These are phyloP conservation scores for Hecatera dysodea DNA, from an alignment of 2,888 invertebrate genomes.

Conservation along the genomic window DNA sequence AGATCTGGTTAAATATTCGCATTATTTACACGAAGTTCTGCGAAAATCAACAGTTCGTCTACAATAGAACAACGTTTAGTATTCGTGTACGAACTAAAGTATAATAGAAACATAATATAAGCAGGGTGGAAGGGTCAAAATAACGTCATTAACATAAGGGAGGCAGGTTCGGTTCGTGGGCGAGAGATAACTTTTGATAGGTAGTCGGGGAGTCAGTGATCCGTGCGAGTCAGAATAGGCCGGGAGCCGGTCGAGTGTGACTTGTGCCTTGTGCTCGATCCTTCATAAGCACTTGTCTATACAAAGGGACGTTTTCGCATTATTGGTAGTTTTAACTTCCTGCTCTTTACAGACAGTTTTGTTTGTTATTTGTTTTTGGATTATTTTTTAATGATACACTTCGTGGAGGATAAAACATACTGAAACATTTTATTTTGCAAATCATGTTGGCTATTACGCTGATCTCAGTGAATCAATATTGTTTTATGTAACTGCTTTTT, in stretches of 20 bases:
- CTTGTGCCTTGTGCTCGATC: constrained; percentile 33
- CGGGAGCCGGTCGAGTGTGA: constrained; percentile 49
- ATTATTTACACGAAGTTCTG: constrained; percentile 38
- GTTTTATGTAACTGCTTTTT: not conserved
- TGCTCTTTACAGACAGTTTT: not conserved
- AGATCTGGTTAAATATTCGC: constrained; percentile 31
- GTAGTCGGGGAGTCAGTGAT: constrained; percentile 53
- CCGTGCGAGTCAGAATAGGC: constrained; percentile 49
- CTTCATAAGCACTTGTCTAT: constrained; percentile 36
- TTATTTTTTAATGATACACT: not conserved
- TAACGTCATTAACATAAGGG: constrained; percentile 58
- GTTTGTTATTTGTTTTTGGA: not conserved
- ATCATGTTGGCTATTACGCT: not conserved
- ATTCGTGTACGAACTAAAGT: constrained; percentile 44
- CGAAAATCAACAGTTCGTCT: constrained; percentile 46
- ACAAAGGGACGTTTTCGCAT: constrained; percentile 36
- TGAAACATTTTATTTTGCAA: not conserved
- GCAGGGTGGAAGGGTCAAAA: constrained; percentile 45
- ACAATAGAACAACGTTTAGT: constrained; percentile 31
- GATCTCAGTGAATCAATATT: not conserved
- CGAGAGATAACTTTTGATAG: constrained; percentile 63
- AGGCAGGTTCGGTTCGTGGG: constrained; percentile 41
- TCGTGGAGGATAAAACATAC: not conserved
- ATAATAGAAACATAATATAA: constrained; percentile 46
- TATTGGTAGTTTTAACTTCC: constrained; percentile 30